A percentile compares a stretch with the other conserved stretches of the same genome.
phyloP scores from a whole-genome alignment of 2,797 vertebrate genomes.

The Phrynocephalus guinanensis region DNA sequence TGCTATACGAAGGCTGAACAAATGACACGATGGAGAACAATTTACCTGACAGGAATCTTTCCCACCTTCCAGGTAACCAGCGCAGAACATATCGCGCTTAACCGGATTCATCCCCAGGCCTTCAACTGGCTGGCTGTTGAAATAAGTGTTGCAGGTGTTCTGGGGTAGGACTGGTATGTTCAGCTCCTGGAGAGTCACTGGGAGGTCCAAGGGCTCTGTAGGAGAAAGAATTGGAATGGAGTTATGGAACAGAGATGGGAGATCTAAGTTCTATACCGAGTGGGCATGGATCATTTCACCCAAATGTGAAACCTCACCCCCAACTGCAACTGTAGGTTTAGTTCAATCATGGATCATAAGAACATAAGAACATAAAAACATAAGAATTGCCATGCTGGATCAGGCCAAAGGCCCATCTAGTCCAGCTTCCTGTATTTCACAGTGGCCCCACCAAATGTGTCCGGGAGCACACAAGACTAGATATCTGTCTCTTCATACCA shows the following conservation, averaged over 20 bases:
- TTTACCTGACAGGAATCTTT: constrained; percentile 77
- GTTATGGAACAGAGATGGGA: neutral
- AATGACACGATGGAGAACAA: neutral
- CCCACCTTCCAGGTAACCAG: constrained; percentile 59
- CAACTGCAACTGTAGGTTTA: neutral
- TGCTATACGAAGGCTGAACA: neutral
- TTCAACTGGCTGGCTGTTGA: fast-evolving
- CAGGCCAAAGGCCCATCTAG: too few relatives aligned
- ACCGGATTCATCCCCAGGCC: neutral
- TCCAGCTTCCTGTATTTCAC: too few relatives aligned
- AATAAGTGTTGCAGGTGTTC: constrained; percentile 64
- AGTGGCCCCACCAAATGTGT: too few relatives aligned
- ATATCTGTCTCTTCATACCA: too few relatives aligned
- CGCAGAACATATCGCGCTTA: constrained; percentile 75
- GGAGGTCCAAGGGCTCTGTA: constrained; percentile 50
- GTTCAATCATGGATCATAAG: too few relatives aligned
- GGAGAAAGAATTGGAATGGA: neutral
- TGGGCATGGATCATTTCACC: neutral
- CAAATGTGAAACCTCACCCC: neutral
- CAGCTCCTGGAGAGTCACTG: constrained; percentile 72
- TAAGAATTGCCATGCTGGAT: too few relatives aligned
- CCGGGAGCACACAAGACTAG: too few relatives aligned
- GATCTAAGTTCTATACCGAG: neutral
- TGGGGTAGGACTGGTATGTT: constrained; percentile 69
- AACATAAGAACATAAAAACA: too few relatives aligned